Evolutionary conservation across 1,140 invertebrate genomes (phyloP).

Genomic region (Halesus radiatus): DNA sequence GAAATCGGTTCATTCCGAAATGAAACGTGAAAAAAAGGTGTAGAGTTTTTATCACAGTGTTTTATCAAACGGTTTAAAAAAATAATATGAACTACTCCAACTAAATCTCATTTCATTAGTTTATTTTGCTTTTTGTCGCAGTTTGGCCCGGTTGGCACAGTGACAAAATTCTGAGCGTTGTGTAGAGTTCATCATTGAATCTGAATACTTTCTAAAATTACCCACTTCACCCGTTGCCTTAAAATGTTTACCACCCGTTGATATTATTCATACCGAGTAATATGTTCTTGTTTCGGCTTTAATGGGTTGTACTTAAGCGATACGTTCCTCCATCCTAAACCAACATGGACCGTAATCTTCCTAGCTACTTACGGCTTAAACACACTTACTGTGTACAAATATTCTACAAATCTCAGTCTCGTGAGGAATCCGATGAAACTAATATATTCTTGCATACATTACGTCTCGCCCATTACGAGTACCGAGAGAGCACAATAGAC

Average conservation of each 20-base stretch:
- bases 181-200: neutral
- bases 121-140: too few species aligned
- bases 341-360: neutral
- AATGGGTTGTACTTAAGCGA: conserved; percentile 1
- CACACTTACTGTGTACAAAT: conserved; percentile 11
- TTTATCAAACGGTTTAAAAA: too few species aligned
- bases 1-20: too few species aligned
- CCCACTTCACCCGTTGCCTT: neutral
- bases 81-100: too few species aligned
- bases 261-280: neutral
- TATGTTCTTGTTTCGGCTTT: conserved; percentile 19
- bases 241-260: neutral
- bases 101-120: too few species aligned
- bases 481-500: too few species aligned
- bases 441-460: too few species aligned
- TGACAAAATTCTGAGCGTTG: too few species aligned
- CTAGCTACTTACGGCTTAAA: neutral
- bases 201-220: neutral
- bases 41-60: too few species aligned
- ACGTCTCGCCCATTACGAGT: too few species aligned
- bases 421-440: neutral
- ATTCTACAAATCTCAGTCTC: conserved; percentile 6
- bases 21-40: too few species aligned
- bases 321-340: neutral
- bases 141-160: too few species aligned